Percentiles rank a stretch among this genome's conserved stretches.
Conservation (phyloP, 1,140 invertebrate species). For the Lucilia cuprina region DNA sequence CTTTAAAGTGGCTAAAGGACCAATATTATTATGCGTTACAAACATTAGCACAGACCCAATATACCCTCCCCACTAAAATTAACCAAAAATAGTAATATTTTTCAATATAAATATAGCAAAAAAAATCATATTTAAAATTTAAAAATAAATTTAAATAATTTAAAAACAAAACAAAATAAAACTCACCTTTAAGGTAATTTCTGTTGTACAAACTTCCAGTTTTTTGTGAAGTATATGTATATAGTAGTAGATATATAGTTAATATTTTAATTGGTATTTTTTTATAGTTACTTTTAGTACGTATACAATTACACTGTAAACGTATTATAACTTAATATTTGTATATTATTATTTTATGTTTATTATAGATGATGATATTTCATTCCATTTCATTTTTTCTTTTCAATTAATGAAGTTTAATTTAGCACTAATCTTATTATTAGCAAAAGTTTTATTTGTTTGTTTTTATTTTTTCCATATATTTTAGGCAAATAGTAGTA, state of each 20-base stretch:
- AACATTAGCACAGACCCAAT: no score
- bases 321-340: constrained; percentile 12
- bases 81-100: no score
- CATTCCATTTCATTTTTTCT: background rate
- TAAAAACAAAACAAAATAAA: background rate
- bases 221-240: constrained; percentile 1
- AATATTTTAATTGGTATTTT: background rate
- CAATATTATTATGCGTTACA: no score
- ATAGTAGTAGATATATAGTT: background rate
- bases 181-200: constrained; percentile 23
- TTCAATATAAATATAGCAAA: no score
- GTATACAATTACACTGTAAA: constrained; percentile 13
- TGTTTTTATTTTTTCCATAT: background rate
- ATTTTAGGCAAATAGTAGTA: constrained; percentile 22
- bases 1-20: no score
- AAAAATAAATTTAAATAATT: no score
- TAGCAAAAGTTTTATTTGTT: constrained; percentile 8
- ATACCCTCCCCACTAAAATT: no score
- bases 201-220: background rate
- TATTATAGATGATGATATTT: constrained; percentile 29
- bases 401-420: background rate
- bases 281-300: constrained; percentile 22
- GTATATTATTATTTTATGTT: background rate
- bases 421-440: constrained; percentile 10
- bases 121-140: no score